A percentile compares a stretch with the other conserved stretches of the same genome.
Evolutionary conservation across 2,888 invertebrate genomes (phyloP).

Genomic region (Dryococelus australis): DNA sequence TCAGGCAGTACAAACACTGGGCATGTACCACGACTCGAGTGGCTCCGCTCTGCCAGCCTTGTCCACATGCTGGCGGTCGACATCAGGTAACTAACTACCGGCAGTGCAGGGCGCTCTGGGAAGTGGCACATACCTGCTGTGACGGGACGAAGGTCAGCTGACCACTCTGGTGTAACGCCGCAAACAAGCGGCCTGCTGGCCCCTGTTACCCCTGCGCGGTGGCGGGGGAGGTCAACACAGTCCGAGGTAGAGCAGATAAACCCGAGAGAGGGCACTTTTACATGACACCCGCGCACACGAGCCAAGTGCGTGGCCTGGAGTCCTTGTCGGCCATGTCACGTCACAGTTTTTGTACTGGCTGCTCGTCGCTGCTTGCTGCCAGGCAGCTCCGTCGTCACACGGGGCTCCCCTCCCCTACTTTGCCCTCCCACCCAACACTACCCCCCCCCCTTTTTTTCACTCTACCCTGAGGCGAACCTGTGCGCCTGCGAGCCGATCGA

Average conservation of each 20-base stretch:
- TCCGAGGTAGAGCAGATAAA: neutral
- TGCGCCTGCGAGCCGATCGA: constrained; percentile 16
- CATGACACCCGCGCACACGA: neutral
- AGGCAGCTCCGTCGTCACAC: neutral
- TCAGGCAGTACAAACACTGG: no score
- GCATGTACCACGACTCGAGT: no score
- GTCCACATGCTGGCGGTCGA: no score
- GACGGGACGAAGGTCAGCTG: neutral
- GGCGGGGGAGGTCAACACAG: neutral
- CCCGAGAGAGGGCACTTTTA: no score
- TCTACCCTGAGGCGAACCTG: neutral
- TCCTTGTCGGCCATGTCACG: neutral
- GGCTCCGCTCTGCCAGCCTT: no score
- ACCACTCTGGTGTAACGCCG: neutral
- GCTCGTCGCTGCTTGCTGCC: neutral
- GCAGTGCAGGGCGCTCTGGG: no score
- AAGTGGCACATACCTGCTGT: neutral
- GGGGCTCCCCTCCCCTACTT: neutral
- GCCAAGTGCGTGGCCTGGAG: neutral
- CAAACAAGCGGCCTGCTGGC: neutral
- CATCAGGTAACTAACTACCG: no score
- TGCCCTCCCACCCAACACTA: neutral
- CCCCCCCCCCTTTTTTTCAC: no score
- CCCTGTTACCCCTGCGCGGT: neutral
- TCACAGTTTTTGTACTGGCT: constrained; percentile 16